Percentiles rank a stretch among this genome's conserved stretches.
Conservation (phyloP, 2,888 invertebrate species). For the Pseudolycoriella hygida region DNA sequence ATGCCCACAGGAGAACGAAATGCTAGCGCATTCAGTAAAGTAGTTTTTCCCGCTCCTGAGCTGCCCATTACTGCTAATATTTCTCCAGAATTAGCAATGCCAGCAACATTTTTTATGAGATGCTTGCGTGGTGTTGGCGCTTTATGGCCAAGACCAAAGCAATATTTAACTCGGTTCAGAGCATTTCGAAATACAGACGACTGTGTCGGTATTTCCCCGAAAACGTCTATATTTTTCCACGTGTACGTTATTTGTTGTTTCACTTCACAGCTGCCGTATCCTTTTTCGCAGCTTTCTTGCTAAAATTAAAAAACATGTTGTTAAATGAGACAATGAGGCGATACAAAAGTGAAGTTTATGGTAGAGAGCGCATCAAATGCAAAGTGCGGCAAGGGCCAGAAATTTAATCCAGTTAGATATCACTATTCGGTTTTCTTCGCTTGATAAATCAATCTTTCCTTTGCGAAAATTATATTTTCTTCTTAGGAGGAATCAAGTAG, state of each 20-base stretch:
- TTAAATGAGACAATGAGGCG: too few relatives aligned
- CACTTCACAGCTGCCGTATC: too few relatives aligned
- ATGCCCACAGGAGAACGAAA: conserved; percentile 57
- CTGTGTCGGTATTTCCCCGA: conserved; percentile 39
- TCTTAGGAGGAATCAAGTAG: too few relatives aligned
- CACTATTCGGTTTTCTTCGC: too few relatives aligned
- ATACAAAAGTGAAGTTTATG: too few relatives aligned
- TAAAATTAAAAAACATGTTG: too few relatives aligned
- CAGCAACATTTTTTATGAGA: conserved; percentile 59
- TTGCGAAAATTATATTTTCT: too few relatives aligned
- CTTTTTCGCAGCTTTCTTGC: too few relatives aligned
- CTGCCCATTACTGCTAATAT: conserved; percentile 76
- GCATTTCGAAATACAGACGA: conserved; percentile 17
- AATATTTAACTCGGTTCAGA: neutral
- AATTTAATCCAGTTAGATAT: too few relatives aligned
- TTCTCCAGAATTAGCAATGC: conserved; percentile 72
- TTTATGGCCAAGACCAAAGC: conserved; percentile 19
- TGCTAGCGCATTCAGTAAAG: conserved; percentile 75
- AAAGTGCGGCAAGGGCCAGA: too few relatives aligned
- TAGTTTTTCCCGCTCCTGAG: conserved; percentile 89
- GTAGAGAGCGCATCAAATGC: too few relatives aligned
- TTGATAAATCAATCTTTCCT: too few relatives aligned
- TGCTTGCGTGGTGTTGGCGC: conserved; percentile 38
- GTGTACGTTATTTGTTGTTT: conserved; percentile 36
- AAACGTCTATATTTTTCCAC: conserved; percentile 65